phyloP scores from a whole-genome alignment of 2,113 vertebrate species.

The Trematocara variabile region DNA sequence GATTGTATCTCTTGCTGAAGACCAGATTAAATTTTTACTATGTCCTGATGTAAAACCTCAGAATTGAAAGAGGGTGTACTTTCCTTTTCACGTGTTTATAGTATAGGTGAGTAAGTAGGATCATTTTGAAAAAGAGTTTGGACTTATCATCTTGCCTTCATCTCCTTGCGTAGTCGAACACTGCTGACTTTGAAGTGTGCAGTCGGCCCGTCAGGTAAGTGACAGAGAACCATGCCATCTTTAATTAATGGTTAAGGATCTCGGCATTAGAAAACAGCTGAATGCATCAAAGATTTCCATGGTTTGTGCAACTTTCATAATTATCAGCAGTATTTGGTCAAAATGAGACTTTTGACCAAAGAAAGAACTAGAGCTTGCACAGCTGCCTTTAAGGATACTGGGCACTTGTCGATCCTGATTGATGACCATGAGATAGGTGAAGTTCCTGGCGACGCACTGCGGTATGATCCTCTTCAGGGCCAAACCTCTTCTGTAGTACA shows the following conservation, averaged over 20 bases:
- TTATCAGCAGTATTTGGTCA: neutral
- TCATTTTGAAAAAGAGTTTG: neutral
- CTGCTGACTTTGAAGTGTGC: conserved; percentile 97
- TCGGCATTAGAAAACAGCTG: neutral
- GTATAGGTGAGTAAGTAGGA: neutral
- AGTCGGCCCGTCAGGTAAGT: conserved; percentile 92
- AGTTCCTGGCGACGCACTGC: conserved; percentile 88
- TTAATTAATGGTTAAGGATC: conserved; percentile 69
- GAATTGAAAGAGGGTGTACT: neutral
- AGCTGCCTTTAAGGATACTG: conserved; percentile 83
- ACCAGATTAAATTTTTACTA: neutral
- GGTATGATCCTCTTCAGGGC: conserved; percentile 94
- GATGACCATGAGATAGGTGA: conserved; percentile 91
- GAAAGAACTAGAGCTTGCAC: neutral
- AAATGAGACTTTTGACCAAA: neutral
- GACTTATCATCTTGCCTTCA: conserved; percentile 79
- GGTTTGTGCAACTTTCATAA: neutral
- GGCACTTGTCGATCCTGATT: conserved; percentile 92
- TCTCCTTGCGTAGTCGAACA: conserved; percentile 91
- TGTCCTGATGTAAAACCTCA: neutral
- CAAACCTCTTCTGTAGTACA: conserved; percentile 94
- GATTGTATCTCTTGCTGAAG: neutral
- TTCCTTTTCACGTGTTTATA: neutral
- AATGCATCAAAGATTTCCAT: neutral
- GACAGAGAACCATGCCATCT: conserved; percentile 95